phyloP scores from a whole-genome alignment of 2,888 invertebrate species.

The Leptopilina myrica region DNA sequence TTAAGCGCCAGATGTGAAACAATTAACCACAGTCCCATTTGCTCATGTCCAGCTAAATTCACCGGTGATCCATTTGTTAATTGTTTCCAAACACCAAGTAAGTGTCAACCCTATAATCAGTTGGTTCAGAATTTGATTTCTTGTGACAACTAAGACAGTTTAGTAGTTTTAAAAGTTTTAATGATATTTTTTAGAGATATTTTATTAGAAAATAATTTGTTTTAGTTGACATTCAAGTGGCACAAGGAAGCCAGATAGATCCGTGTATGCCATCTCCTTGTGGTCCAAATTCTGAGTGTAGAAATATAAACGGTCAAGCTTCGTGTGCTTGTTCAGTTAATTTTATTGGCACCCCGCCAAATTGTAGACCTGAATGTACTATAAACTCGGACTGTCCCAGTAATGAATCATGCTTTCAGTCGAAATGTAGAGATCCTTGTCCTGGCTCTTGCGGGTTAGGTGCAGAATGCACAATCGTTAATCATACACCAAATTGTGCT shows the following conservation, averaged over 20 bases:
- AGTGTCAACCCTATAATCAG: not conserved
- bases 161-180: slow-evolving; percentile 8
- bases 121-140: not conserved
- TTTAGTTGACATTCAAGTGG: slow-evolving; percentile 43
- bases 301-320: slow-evolving; percentile 85
- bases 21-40: slow-evolving; percentile 77
- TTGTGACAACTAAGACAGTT: not conserved
- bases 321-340: slow-evolving; percentile 89
- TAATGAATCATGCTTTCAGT: slow-evolving; percentile 87
- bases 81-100: slow-evolving; percentile 74
- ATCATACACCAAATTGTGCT: slow-evolving; percentile 86
- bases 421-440: slow-evolving; percentile 88
- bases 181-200: not conserved
- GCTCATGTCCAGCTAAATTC: slow-evolving; percentile 75
- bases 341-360: slow-evolving; percentile 87
- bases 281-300: slow-evolving; percentile 90
- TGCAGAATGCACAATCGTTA: slow-evolving; percentile 82
- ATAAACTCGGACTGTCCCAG: slow-evolving; percentile 84
- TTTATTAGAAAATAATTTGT: slow-evolving; percentile 1
- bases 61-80: slow-evolving; percentile 89
- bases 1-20: slow-evolving; percentile 76
- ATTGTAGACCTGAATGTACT: slow-evolving; percentile 89
- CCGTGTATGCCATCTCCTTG: slow-evolving; percentile 91
- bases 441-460: slow-evolving; percentile 86
- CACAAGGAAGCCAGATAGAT: slow-evolving; percentile 72